Percentiles rank a stretch among this genome's conserved stretches.
phyloP scores from a whole-genome alignment of 2,888 invertebrate species.

The Hyposoter dolosus region DNA sequence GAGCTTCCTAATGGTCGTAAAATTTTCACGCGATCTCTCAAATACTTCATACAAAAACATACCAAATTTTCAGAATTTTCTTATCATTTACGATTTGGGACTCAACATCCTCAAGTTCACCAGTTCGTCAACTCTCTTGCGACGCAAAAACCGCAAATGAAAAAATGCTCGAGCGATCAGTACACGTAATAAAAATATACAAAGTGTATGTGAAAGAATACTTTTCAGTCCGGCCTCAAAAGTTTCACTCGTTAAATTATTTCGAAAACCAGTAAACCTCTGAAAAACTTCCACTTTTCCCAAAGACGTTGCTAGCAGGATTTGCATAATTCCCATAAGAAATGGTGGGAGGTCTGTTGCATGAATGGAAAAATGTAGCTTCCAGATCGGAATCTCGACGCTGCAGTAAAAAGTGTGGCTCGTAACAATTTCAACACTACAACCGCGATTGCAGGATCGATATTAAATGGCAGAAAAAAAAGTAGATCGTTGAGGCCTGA shows the following conservation, averaged over 20 bases:
- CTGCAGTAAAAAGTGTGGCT: background rate
- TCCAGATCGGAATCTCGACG: background rate
- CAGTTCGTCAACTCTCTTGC: too few species aligned
- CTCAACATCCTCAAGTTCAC: too few species aligned
- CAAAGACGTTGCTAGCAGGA: background rate
- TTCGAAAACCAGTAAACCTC: background rate
- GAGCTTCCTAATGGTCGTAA: too few species aligned
- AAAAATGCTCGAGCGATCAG: too few species aligned
- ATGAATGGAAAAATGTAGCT: background rate
- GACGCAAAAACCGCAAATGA: too few species aligned
- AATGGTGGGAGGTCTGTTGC: background rate
- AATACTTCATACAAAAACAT: too few species aligned
- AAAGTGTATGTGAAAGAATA: too few species aligned
- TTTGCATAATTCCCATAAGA: background rate
- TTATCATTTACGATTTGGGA: too few species aligned
- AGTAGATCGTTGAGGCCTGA: background rate
- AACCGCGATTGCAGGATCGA: background rate
- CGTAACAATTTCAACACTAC: background rate
- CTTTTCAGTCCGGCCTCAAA: background rate
- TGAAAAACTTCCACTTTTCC: background rate
- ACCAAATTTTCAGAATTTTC: too few species aligned
- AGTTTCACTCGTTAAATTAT: background rate
- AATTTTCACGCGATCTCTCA: too few species aligned
- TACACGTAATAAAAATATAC: too few species aligned
- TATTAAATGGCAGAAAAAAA: background rate